phyloP scores from a whole-genome alignment of 2,888 invertebrate genomes.

The Lordiphosa fenestrarum region DNA sequence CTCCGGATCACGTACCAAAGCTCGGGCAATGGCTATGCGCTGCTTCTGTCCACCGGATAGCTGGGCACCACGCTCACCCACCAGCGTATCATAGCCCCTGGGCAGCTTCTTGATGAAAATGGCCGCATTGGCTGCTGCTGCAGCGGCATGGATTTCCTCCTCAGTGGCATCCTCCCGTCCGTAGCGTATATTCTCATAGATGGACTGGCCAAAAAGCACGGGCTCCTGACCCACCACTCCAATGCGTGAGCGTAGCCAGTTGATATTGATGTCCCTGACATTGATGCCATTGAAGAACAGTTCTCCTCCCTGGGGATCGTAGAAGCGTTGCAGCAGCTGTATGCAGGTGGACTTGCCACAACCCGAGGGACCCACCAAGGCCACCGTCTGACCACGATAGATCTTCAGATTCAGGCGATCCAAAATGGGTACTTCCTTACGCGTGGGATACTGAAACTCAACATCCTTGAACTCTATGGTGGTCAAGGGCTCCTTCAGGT shows the following conservation, averaged over 20 bases:
- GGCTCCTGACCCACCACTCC: constrained; percentile 96
- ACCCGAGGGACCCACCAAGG: constrained; percentile 87
- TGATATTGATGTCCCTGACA: constrained; percentile 87
- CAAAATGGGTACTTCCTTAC: constrained; percentile 83
- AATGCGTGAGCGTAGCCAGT: constrained; percentile 89
- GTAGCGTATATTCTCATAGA: constrained; percentile 92
- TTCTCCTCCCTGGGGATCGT: constrained; percentile 85
- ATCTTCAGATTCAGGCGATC: constrained; percentile 85
- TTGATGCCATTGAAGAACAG: constrained; percentile 85
- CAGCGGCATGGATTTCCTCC: constrained; percentile 86
- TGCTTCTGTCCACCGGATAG: constrained; percentile 95
- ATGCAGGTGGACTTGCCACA: constrained; percentile 90
- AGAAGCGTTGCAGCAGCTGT: constrained; percentile 87
- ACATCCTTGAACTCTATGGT: constrained; percentile 87
- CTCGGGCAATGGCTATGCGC: constrained; percentile 93
- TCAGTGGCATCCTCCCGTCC: constrained; percentile 85
- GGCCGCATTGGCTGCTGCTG: constrained; percentile 89
- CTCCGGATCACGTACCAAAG: constrained; percentile 89
- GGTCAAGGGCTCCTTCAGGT: constrained; percentile 83
- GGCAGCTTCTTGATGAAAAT: constrained; percentile 88
- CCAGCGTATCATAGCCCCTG: constrained; percentile 89
- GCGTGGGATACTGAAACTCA: constrained; percentile 90
- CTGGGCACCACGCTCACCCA: constrained; percentile 91
- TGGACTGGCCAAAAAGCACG: constrained; percentile 90
- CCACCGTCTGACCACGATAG: constrained; percentile 87